Percentiles rank a stretch among this genome's conserved stretches.
These are phyloP conservation scores for Protonemura montana DNA, from an alignment of 2,888 invertebrate species.

Conservation along the genomic window DNA sequence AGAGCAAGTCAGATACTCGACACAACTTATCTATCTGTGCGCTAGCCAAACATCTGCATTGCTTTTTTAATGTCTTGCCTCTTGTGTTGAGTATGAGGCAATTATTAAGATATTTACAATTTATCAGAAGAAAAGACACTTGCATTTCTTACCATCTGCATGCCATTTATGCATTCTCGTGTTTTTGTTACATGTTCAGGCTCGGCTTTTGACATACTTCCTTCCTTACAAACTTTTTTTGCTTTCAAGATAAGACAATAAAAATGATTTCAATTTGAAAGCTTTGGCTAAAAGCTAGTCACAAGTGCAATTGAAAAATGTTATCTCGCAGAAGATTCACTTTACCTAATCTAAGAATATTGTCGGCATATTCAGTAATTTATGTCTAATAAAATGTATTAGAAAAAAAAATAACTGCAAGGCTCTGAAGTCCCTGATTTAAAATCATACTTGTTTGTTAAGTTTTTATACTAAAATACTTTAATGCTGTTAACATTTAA, in stretches of 20 bases:
- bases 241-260: neutral
- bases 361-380: neutral
- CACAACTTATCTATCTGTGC: too few relatives aligned
- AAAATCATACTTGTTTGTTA: neutral
- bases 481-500: too few relatives aligned
- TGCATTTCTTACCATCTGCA: neutral
- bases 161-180: neutral
- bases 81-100: too few relatives aligned
- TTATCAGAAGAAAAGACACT: neutral
- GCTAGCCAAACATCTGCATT: too few relatives aligned
- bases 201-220: neutral
- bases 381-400: neutral
- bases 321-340: too few relatives aligned
- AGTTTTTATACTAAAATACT: neutral
- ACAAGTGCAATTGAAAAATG: too few relatives aligned
- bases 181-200: neutral
- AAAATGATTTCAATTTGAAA: conserved; percentile 3
- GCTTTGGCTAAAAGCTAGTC: neutral
- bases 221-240: neutral
- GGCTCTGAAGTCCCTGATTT: neutral
- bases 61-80: too few relatives aligned
- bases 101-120: too few relatives aligned
- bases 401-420: neutral
- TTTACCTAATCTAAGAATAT: too few relatives aligned
- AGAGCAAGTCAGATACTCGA: too few relatives aligned